A percentile compares a stretch with the other conserved stretches of the same genome.
phyloP scores from a whole-genome alignment of 2,797 vertebrate genomes.

The Lagorchestes hirsutus region DNA sequence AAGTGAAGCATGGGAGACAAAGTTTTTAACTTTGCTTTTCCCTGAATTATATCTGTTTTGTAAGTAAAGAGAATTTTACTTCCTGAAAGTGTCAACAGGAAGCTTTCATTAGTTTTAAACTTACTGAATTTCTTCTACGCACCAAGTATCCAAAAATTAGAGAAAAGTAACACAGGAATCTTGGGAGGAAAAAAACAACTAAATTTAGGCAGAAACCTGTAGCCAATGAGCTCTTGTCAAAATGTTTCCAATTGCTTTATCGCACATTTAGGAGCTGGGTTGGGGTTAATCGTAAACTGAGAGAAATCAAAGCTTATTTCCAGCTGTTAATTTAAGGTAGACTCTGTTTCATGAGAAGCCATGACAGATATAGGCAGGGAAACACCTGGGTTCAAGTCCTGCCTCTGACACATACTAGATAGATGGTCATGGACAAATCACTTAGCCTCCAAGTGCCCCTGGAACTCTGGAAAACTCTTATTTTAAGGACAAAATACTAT shows the following conservation, averaged over 20 bases:
- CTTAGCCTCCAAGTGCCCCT: not conserved
- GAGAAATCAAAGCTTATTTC: not conserved
- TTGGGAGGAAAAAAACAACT: not conserved
- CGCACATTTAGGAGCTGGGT: not conserved
- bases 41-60: not conserved
- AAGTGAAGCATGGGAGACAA: not conserved
- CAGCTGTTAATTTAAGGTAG: not conserved
- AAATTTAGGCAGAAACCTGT: not conserved
- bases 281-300: not conserved
- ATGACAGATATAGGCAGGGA: not conserved
- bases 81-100: constrained; percentile 2
- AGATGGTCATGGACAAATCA: not conserved
- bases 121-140: not conserved
- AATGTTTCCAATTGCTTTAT: not conserved
- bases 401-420: not conserved
- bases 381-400: not conserved
- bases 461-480: not conserved
- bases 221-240: not conserved
- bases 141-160: not conserved
- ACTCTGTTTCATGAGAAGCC: not conserved
- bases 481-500: not conserved
- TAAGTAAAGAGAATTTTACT: not conserved
- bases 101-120: not conserved
- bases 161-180: not conserved
- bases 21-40: not conserved